Conservation (phyloP, 2,797 vertebrate genomes). For the Otolemur crassicaudatus region DNA sequence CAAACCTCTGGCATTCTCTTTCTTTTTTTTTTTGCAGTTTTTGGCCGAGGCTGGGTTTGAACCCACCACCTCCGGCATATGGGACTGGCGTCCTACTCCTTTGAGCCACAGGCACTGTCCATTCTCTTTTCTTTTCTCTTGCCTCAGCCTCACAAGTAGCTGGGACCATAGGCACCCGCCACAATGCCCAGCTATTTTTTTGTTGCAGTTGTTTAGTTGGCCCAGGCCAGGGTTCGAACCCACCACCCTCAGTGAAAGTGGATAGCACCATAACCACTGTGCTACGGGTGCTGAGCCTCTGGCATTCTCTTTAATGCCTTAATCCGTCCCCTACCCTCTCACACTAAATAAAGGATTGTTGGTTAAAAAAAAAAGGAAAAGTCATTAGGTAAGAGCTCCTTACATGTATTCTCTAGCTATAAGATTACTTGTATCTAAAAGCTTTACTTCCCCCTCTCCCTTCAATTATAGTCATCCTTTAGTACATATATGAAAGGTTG, state of each 20-base stretch:
- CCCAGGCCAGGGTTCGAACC: no score
- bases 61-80: no score
- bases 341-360: not conserved
- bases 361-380: not conserved
- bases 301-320: not conserved
- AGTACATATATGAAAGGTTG: not conserved
- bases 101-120: no score
- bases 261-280: no score
- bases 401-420: not conserved
- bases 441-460: not conserved
- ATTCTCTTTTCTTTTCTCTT: not conserved
- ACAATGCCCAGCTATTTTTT: no score
- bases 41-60: no score
- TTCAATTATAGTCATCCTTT: not conserved
- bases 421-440: conserved; percentile 35
- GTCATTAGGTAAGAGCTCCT: not conserved
- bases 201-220: no score
- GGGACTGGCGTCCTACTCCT: no score
- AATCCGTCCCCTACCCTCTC: not conserved
- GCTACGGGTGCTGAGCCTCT: not conserved
- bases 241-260: no score
- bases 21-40: not conserved
- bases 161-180: no score
- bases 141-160: no score
- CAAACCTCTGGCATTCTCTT: not conserved